These are phyloP conservation scores for Stichodactyla mertensii DNA, from an alignment of 64 coral and sea anemone species.

Conservation along the genomic window DNA sequence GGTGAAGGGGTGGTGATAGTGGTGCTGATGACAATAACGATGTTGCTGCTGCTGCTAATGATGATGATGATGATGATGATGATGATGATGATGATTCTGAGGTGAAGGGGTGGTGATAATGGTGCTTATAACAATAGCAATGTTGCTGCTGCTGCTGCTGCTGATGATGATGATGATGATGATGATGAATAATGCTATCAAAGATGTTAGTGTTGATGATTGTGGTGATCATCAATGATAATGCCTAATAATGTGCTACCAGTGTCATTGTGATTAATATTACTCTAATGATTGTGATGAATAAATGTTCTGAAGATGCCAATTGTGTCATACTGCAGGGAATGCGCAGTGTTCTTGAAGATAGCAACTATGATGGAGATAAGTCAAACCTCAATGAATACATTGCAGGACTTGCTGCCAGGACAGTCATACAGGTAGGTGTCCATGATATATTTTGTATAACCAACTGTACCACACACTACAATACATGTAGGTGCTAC, in stretches of 20 bases:
- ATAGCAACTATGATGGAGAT: neutral
- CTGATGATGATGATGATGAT: no score
- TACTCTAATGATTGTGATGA: neutral
- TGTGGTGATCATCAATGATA: neutral
- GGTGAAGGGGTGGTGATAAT: no score
- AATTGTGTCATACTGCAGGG: constrained; percentile 23
- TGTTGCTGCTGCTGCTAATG: no score
- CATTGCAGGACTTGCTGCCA: constrained; percentile 42
- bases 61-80: no score
- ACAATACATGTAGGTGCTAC: no score
- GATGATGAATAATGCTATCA: neutral
- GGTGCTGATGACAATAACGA: neutral
- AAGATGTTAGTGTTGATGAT: neutral
- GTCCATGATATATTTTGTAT: neutral
- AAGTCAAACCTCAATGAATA: constrained; percentile 34
- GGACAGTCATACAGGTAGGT: constrained; percentile 55
- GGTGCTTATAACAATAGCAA: no score
- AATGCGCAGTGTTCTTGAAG: constrained; percentile 49
- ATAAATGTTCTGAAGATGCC: neutral
- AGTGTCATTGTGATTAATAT: neutral
- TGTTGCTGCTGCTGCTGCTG: no score
- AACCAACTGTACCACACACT: no score
- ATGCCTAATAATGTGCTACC: no score
- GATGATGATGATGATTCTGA: no score
- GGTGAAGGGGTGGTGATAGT: neutral